Evolutionary conservation across 2,797 vertebrate genomes (phyloP), one percentile per base, ranked within the genome.

Genomic region (Oryzias sinensis): DNA sequence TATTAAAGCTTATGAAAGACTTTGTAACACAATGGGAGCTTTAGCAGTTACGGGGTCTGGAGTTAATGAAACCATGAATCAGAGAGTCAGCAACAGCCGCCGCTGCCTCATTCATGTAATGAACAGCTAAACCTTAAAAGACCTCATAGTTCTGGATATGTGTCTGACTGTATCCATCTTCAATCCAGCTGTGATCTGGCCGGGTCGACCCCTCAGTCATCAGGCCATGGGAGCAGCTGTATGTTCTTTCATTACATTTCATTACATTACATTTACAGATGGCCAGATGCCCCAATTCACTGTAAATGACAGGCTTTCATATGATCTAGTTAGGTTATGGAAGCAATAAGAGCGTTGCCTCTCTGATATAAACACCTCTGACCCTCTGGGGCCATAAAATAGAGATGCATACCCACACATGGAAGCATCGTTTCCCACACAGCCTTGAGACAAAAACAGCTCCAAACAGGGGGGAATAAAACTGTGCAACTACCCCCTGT

Each of bases 281-380:
- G 52, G 67, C 85, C 86, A 91, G 79, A 89, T 85, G 85, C 81
- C 87, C 70, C 84, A 65, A 74, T 86, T 87, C 80, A 87, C 77
- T 64, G 77, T 84, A 84, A 87, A 88, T 87, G 81, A 84, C 74
- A 63, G 64, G 75, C 67, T 79, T 84, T 86, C 84, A 85, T 81
- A 87, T 87, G 77, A 89, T 89, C 78, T 87, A 81, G 82, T 85
- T 81, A 79, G 79, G 87, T 87, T 87, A 90, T 87, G 76, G 82
- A 87, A 79, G 85, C 84, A 88, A 87, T 90, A 86, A 87, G 87
- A 74, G 81, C 87, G 81, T 86, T 77, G 79, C 82, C 85, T 84
- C 76, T 83, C 70, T 70, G 72, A 14, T 81, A 85, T 80, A 83
- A 88, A 87, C 84, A 85, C 80, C 81, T 79, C 58, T 89, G 85